A percentile compares a stretch with the other conserved stretches of the same genome.
Conservation (phyloP, 1,140 invertebrate species). For the Pachypeltis micranthus region DNA sequence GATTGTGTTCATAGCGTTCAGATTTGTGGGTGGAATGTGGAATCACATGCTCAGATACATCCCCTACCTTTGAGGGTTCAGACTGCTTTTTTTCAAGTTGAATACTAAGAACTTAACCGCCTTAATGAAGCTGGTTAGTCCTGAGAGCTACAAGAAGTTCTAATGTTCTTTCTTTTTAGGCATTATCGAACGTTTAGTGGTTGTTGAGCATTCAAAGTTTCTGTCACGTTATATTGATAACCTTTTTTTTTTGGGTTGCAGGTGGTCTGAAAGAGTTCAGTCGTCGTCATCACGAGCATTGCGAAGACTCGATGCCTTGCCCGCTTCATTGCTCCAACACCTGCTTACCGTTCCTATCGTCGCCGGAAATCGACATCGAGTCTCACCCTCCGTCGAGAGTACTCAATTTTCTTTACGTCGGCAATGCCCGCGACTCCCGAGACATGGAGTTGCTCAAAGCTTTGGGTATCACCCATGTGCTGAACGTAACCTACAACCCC, state of each 20-base stretch:
- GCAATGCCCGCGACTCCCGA: constrained; percentile 71
- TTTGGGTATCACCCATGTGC: constrained; percentile 57
- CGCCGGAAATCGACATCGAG: constrained; percentile 48
- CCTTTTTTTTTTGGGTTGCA: constrained; percentile 35
- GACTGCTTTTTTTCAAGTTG: no score
- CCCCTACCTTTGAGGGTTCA: no score
- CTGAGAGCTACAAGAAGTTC: no score
- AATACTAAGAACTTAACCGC: no score
- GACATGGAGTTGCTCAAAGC: constrained; percentile 53
- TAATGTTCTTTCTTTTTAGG: no score
- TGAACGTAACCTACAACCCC: constrained; percentile 56
- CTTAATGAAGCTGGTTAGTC: no score
- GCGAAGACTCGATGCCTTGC: constrained; percentile 46
- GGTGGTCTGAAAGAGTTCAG: constrained; percentile 59
- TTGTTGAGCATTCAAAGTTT: neutral
- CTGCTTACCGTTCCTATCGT: constrained; percentile 20
- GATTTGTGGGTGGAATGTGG: no score
- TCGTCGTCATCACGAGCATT: constrained; percentile 48
- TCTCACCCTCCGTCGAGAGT: constrained; percentile 65
- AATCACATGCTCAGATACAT: no score
- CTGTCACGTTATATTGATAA: neutral
- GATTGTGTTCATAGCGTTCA: no score
- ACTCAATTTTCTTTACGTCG: constrained; percentile 76
- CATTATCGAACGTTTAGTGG: no score
- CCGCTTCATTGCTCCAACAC: constrained; percentile 7